Evolutionary conservation across 2,888 invertebrate species (phyloP).

Genomic region (Megamerina dolium): DNA sequence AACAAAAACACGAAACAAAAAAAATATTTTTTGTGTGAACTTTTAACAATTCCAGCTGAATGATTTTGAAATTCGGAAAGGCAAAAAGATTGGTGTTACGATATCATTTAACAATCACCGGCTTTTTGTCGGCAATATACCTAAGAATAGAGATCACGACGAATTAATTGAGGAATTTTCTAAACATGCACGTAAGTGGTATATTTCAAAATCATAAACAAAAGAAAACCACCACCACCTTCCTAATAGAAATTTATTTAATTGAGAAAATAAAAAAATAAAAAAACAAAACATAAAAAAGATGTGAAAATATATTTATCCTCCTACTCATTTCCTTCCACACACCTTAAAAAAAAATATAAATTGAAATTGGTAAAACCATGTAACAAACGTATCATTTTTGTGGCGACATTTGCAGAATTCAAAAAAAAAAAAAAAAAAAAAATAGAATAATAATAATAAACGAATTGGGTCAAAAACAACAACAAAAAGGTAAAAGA

Average conservation of each 20-base stretch:
- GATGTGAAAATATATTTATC: slow-evolving; percentile 9
- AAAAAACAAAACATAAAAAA: slow-evolving; percentile 17
- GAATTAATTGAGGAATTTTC: slow-evolving; percentile 99
- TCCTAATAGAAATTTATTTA: too few species aligned
- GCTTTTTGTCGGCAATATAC: slow-evolving; percentile 99
- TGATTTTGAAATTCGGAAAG: slow-evolving; percentile 99
- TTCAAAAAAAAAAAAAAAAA: slow-evolving; percentile 17
- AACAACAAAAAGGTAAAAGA: slow-evolving; percentile 5
- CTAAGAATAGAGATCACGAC: slow-evolving; percentile 99
- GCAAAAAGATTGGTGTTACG: slow-evolving; percentile 99
- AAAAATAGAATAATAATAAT: slow-evolving; percentile 1
- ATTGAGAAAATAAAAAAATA: slow-evolving; percentile 22
- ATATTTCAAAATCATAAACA: slow-evolving; percentile 32
- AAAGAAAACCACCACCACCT: slow-evolving; percentile 26
- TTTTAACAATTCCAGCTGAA: slow-evolving; percentile 89
- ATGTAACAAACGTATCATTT: slow-evolving; percentile 14
- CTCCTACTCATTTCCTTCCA: background rate
- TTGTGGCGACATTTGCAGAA: slow-evolving; percentile 39
- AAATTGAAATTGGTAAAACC: slow-evolving; percentile 20
- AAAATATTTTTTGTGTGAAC: slow-evolving; percentile 45
- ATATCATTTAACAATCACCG: slow-evolving; percentile 99
- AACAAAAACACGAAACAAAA: slow-evolving; percentile 16
- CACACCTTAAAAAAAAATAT: slow-evolving; percentile 4
- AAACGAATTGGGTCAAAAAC: slow-evolving; percentile 3
- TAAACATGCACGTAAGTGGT: slow-evolving; percentile 96